Conservation (phyloP, 2,888 invertebrate genomes). For the Protodeltote pygarga region DNA sequence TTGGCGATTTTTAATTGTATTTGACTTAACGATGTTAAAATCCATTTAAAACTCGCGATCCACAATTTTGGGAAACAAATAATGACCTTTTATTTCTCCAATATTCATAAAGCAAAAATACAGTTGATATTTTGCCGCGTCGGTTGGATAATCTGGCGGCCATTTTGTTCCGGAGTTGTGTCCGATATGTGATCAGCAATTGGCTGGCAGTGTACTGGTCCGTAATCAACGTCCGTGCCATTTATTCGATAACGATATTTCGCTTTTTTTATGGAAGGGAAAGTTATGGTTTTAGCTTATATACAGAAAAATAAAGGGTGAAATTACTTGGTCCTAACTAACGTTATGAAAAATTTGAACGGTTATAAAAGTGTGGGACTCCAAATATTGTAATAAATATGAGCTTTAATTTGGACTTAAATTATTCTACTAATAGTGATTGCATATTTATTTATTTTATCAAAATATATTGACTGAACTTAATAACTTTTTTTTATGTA, state of each 20-base stretch:
- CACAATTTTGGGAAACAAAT: slow-evolving; percentile 32
- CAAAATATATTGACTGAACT: no score
- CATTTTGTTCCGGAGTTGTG: slow-evolving; percentile 42
- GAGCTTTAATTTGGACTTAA: no score
- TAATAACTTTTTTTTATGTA: no score
- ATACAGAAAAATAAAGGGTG: slow-evolving; percentile 1
- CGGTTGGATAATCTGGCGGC: slow-evolving; percentile 35
- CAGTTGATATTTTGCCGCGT: slow-evolving; percentile 42
- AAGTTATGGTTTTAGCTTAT: slow-evolving; percentile 24
- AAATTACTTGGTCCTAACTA: neutral
- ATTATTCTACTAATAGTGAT: no score
- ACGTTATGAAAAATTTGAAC: neutral
- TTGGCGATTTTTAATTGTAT: slow-evolving; percentile 7
- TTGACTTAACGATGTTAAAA: slow-evolving; percentile 17
- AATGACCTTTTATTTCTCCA: slow-evolving; percentile 28
- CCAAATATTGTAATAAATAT: no score
- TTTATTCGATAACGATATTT: slow-evolving; percentile 44
- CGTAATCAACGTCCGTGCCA: slow-evolving; percentile 45
- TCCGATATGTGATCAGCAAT: slow-evolving; percentile 52
- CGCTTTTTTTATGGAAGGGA: slow-evolving; percentile 27
- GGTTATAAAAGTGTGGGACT: neutral
- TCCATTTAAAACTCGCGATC: slow-evolving; percentile 21
- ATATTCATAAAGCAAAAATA: slow-evolving; percentile 46
- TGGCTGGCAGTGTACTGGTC: slow-evolving; percentile 51
- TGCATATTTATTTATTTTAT: no score